A percentile compares a stretch with the other conserved stretches of the same genome.
These are phyloP conservation scores for Marasmarcha lunaedactyla DNA, from an alignment of 2,888 invertebrate genomes.

Conservation along the genomic window DNA sequence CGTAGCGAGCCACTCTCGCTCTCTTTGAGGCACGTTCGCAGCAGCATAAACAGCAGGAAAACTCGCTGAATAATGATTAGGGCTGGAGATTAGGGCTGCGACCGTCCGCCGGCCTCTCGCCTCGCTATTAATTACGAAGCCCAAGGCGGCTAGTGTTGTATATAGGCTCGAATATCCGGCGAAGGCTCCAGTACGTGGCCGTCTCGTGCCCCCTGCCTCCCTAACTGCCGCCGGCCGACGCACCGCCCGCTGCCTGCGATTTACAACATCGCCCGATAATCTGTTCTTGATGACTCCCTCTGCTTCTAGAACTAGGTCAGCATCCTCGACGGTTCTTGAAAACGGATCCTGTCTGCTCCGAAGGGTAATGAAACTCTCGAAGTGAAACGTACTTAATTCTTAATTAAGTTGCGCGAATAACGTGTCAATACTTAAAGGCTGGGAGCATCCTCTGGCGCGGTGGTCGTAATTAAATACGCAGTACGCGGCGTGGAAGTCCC, in stretches of 20 bases:
- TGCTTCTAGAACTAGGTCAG: conserved; percentile 11
- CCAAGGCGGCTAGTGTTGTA: conserved; percentile 33
- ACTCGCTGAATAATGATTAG: conserved; percentile 35
- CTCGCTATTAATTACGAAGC: conserved; percentile 49
- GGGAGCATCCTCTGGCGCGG: conserved; percentile 9
- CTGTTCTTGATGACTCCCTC: conserved; percentile 54
- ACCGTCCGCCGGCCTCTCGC: conserved; percentile 28
- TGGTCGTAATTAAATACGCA: conserved; percentile 62
- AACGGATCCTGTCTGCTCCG: neutral
- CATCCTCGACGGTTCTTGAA: too few relatives aligned
- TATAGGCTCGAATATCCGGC: conserved; percentile 57
- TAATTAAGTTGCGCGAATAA: conserved; percentile 4
- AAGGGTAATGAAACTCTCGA: too few relatives aligned
- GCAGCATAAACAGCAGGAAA: conserved; percentile 29
- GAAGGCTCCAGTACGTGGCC: conserved; percentile 20
- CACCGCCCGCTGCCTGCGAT: conserved; percentile 49
- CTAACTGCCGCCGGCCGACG: conserved; percentile 60
- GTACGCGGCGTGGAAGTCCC: conserved; percentile 21
- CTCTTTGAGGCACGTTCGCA: conserved; percentile 21
- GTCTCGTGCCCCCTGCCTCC: conserved; percentile 32
- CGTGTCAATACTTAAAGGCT: conserved; percentile 3
- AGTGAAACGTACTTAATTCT: neutral
- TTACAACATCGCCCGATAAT: conserved; percentile 63
- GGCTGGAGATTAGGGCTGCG: conserved; percentile 26
- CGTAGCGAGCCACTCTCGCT: conserved; percentile 23